Conservation (phyloP, 2,888 invertebrate genomes). For the Cybosia mesomella region DNA sequence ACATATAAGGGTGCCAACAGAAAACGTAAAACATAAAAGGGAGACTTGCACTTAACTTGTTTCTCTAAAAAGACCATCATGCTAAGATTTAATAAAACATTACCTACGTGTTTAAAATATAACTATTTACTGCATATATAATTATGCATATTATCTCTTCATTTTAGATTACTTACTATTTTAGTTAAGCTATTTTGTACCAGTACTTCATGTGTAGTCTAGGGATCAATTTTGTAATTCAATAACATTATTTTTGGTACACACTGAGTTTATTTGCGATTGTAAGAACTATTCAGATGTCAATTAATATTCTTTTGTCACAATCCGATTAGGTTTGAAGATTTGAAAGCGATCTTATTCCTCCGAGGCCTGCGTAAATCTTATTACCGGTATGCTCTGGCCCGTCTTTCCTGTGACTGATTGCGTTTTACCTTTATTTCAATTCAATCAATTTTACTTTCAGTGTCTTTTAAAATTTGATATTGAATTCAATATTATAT, state of each 20-base stretch:
- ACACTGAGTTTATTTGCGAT: not conserved
- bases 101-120: no score
- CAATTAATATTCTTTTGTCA: constrained; percentile 58
- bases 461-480: constrained; percentile 32
- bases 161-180: no score
- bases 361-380: constrained; percentile 65
- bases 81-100: no score
- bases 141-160: no score
- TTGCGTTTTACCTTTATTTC: constrained; percentile 50
- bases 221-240: no score
- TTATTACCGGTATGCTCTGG: constrained; percentile 60
- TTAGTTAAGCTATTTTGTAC: no score
- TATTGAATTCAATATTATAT: constrained; percentile 13
- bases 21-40: no score
- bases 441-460: constrained; percentile 47
- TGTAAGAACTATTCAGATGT: constrained; percentile 25
- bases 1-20: no score
- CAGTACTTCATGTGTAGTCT: no score
- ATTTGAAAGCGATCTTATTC: constrained; percentile 49
- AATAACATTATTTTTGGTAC: not conserved
- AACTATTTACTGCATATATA: no score
- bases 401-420: constrained; percentile 44
- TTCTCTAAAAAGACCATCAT: constrained; percentile 26
- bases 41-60: constrained; percentile 22
- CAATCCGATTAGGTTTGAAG: constrained; percentile 66